Evolutionary conservation across 2,888 invertebrate species (phyloP).

Genomic region (Caenorhabditis auriculariae): DNA sequence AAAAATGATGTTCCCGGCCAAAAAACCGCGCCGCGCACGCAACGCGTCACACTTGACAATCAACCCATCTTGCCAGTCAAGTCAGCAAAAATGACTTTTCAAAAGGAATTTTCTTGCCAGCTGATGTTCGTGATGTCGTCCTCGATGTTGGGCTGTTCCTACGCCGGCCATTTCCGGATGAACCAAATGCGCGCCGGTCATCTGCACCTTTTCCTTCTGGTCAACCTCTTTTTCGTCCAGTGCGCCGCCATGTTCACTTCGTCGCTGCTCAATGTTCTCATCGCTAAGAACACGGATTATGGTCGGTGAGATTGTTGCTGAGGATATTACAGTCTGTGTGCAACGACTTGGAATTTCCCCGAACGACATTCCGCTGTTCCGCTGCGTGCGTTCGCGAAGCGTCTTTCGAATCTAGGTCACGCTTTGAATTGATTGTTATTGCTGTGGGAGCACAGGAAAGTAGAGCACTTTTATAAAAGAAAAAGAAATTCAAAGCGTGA

Average conservation of each 20-base stretch:
- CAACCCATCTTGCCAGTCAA: too few species aligned
- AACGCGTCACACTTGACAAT: neutral
- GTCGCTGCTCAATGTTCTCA: conserved; percentile 38
- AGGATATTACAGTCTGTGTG: too few species aligned
- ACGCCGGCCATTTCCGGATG: conserved; percentile 33
- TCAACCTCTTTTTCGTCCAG: conserved; percentile 38
- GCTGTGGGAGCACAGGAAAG: too few species aligned
- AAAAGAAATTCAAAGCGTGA: too few species aligned
- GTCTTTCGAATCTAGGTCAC: too few species aligned
- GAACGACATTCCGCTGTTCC: too few species aligned
- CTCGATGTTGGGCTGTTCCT: conserved; percentile 38
- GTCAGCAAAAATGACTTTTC: too few species aligned
- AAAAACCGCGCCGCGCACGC: neutral
- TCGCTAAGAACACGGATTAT: conserved; percentile 44
- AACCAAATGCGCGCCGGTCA: conserved; percentile 36
- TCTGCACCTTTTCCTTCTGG: conserved; percentile 40
- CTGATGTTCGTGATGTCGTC: conserved; percentile 36
- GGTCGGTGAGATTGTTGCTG: conserved; percentile 18
- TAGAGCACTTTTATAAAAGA: too few species aligned
- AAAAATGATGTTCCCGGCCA: too few species aligned
- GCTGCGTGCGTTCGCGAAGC: too few species aligned
- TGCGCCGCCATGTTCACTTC: conserved; percentile 36
- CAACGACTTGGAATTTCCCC: too few species aligned
- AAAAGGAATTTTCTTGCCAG: conserved; percentile 5
- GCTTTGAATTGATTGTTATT: too few species aligned